Evolutionary conservation across 2,797 vertebrate species (phyloP), one percentile per base, ranked within the genome.

Genomic region (Sebastes paucispinis): DNA sequence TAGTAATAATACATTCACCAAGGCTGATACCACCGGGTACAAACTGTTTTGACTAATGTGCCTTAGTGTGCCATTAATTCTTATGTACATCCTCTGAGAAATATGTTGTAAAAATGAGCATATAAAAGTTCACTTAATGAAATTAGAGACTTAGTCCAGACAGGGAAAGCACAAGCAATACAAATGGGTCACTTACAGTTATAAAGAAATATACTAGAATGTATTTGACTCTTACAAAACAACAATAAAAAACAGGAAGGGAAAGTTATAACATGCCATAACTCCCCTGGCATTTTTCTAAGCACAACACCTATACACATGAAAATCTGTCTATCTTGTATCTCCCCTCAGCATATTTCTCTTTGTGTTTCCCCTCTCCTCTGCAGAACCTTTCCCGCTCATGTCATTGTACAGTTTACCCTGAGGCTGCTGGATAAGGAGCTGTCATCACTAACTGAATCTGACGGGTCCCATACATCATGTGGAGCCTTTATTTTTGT

Each of bases 401-500:
- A 97, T 73, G 80, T 96, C 68, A 94, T 99, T 22, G 95, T 96
- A 6, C 95, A 94, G 85, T 99, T 99, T 91, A 97, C 97, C n/a
- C 96, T 97, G 93, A 96, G 94, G 86, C 96, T 99, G 83, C 96
- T 99, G 84, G 94, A 94, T 57, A 95, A 96, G 3, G 92, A 96
- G 24, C 75, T 96, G 86, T 90, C 93, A n/a, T 68, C 86, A 2
- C 91, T 95, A 68, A 84, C 92, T 32, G 95, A 95, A 76, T 93
- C 91, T 0, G 92, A 96, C 70, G 32, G 88, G 57, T 88, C 94
- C n/a, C 91, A 92, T 13, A 27, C 89, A 2, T 80, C 98, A 73
- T 98, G 97, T 85, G 97, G 97, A 75, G 97, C 97, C 80, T 99
- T 99, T 79, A 93, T 99, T 93, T 98, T 97, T 62, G 94, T 98